Evolutionary conservation across 2,797 vertebrate species (phyloP), one percentile per base, ranked within the genome.

Genomic region (Eutrigla gurnardus): DNA sequence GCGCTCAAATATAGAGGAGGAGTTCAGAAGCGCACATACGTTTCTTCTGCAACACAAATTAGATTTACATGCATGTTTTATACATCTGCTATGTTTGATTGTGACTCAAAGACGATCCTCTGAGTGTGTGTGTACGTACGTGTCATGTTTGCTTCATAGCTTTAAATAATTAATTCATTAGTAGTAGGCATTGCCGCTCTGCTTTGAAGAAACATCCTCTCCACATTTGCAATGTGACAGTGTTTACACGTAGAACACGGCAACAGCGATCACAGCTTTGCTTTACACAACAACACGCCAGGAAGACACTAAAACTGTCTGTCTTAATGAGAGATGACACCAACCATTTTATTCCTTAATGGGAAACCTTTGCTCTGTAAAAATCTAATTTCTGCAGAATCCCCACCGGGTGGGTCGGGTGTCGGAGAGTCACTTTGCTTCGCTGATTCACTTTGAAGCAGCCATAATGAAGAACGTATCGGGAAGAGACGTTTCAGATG

Each of bases 91-190:
- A 9, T 49, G 71, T 71, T 47, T 18, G 17, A 60, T n/a, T 14
- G 46, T 37, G 17, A n/a, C n/a, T 61, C 40, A 5, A 60, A 60
- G 47, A 73, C 67, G 76, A 73, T 81, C 12, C 9, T 65, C 39
- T 2, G 42, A 2, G 61, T 14, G 52, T 60, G 14, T 33, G 36
- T 36, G 52, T 2, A n/a, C n/a, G 25, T 35, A 61, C 17, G 7
- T 60, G 17, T 76, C 65, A 53, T 82, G 72, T 82, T 84, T 77
- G 77, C 77, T 65, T 50, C 37, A 10, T 50, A 2, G 70, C 43
- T 5, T 69, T 92, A 62, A 91, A 93, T 93, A 83, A 92, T 91
- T 93, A 83, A 92, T 91, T 91, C 76, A 90, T 81, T 4, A 10
- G 45, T 55, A 17, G 60, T 37, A 70, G 67, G 72, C 73, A 25